Evolutionary conservation across 2,888 invertebrate genomes (phyloP), one percentile per base, ranked within the genome.

Genomic region (Acleris emargana): DNA sequence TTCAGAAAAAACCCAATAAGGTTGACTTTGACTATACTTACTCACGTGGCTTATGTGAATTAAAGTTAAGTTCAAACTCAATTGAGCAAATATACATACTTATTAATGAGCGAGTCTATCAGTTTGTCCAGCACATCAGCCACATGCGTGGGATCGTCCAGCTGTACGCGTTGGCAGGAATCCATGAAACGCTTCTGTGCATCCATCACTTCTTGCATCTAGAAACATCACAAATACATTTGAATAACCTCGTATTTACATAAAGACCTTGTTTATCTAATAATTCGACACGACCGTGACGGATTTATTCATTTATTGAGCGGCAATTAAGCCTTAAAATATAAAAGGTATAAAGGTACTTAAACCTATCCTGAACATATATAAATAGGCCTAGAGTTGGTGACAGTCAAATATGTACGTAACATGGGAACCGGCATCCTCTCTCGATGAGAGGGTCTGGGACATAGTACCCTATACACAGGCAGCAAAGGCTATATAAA

Each of bases 151-250:
- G 95, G 93, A 74, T 95, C 95, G 72, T 95, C 94, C 73, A 93
- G 93, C 78, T 95, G 95, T 51, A 95, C 93, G 32, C 94, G 86
- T 72, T 95, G 94, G 78, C 95, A 95, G 18, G 94, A 95, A 78
- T 95, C 94, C 55, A 95, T 87, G 80, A 95, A 95, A 60, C 93
- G 87, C 72, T 94, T 94, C 78, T 95, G 95, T 5, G 94, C 93
- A 32, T 94, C 88, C 64, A 94, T 76, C 20, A 95, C 87, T 76
- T 94, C 93, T 79, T 94, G 93, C 81, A 95, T 93, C 86, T 94
- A 80, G 67, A 81, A 84, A 20, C 13, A 55, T 16, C 42, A 45
- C n/a, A 38, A n/a, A 38, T 18, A 17, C 13, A 28, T 43, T 32
- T 11, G 11, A 25, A 25, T 59, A 67, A 62, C 54, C 64, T 45